Percentiles rank a stretch among this genome's conserved stretches.
These are phyloP conservation scores for Rhopalosiphum nymphaeae DNA, from an alignment of 2,888 invertebrate species.

Conservation along the genomic window DNA sequence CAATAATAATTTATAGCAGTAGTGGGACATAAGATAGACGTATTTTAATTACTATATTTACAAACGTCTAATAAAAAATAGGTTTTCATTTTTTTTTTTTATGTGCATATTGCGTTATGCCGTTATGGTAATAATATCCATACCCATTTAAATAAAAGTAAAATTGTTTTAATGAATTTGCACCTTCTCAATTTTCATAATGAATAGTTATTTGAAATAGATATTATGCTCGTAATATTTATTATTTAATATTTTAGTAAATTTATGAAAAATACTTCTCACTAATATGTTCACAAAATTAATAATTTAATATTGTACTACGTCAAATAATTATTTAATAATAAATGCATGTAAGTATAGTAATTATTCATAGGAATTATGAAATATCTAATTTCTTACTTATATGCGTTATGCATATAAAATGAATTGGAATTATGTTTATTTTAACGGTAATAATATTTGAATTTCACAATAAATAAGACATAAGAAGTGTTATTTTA, in stretches of 20 bases:
- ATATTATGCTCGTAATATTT: background rate
- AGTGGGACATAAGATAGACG: background rate
- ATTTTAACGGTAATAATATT: too few species aligned
- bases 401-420: too few species aligned
- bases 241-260: slow-evolving; percentile 2
- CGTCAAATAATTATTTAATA: background rate
- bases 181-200: background rate
- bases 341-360: background rate
- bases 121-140: background rate
- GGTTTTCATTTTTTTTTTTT: background rate
- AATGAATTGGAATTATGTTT: too few species aligned
- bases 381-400: too few species aligned
- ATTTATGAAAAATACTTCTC: background rate
- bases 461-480: background rate
- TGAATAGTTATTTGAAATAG: background rate
- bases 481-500: background rate
- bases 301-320: background rate
- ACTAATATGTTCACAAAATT: background rate
- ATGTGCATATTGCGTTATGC: background rate
- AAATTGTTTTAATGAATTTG: background rate
- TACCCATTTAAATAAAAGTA: background rate
- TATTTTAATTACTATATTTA: slow-evolving; percentile 40
- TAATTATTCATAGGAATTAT: background rate
- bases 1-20: slow-evolving; percentile 16
- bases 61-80: slow-evolving; percentile 3